A percentile compares a stretch with the other conserved stretches of the same genome.
phyloP scores from a whole-genome alignment of 2,113 vertebrate genomes.

The Pseudorectes ferrugineus region DNA sequence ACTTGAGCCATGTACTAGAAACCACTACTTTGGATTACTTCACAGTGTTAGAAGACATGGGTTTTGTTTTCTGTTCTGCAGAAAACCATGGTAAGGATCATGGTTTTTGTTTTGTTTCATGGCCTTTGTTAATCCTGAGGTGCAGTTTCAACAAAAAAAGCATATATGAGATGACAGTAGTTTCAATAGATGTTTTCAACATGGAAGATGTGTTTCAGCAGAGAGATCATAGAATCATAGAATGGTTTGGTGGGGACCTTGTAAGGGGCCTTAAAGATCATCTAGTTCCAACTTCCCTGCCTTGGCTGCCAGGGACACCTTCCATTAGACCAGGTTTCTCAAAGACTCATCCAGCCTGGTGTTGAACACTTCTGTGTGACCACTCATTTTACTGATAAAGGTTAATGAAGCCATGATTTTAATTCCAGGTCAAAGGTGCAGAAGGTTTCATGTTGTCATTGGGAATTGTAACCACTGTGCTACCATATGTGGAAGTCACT shows the following conservation, averaged over 20 bases:
- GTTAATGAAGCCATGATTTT: conserved; percentile 16
- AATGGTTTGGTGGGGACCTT: neutral
- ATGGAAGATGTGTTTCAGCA: neutral
- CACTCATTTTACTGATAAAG: neutral
- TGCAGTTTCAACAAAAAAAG: neutral
- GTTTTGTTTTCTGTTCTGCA: neutral
- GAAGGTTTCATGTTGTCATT: neutral
- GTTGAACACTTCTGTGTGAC: neutral
- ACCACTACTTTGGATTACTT: neutral
- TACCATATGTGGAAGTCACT: conserved; percentile 33
- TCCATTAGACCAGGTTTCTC: neutral
- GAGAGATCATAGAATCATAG: neutral
- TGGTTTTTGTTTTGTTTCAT: neutral
- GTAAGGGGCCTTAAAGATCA: neutral
- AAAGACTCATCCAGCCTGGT: neutral
- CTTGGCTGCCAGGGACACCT: neutral
- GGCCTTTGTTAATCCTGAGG: neutral
- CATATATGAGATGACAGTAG: neutral
- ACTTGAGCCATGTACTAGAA: neutral
- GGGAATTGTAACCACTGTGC: conserved; percentile 13
- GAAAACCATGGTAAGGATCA: neutral
- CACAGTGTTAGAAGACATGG: neutral
- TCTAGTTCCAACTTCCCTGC: neutral
- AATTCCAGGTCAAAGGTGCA: conserved; percentile 10
- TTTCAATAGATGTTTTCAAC: neutral